Evolutionary conservation across 1,140 invertebrate species (phyloP).

Genomic region (Anoplophora glabripennis): DNA sequence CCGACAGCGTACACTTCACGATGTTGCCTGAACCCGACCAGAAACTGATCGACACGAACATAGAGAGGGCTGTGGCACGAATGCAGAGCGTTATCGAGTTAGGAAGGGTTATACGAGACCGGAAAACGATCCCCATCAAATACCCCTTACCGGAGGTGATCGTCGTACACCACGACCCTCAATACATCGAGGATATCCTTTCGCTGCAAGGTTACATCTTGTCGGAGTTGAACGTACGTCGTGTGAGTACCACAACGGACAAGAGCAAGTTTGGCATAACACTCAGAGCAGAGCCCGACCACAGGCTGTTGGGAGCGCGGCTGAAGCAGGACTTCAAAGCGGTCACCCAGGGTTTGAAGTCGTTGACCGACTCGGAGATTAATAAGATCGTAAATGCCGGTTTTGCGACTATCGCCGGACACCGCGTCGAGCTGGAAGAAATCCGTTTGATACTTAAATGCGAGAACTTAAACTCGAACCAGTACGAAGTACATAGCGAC

Average conservation of each 20-base stretch:
- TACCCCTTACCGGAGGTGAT: slow-evolving; percentile 96
- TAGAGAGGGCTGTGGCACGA: slow-evolving; percentile 83
- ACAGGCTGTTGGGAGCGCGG: slow-evolving; percentile 79
- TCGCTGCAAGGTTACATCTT: slow-evolving; percentile 84
- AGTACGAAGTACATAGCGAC: slow-evolving; percentile 88
- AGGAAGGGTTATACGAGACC: slow-evolving; percentile 87
- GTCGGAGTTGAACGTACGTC: slow-evolving; percentile 92
- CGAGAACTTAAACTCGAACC: slow-evolving; percentile 55
- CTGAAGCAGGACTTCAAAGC: slow-evolving; percentile 88
- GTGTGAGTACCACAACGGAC: slow-evolving; percentile 84
- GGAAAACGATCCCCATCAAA: slow-evolving; percentile 92
- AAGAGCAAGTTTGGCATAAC: slow-evolving; percentile 92
- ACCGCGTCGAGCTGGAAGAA: slow-evolving; percentile 77
- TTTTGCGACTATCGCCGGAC: slow-evolving; percentile 69
- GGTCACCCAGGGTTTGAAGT: slow-evolving; percentile 78
- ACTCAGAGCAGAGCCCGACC: slow-evolving; percentile 91
- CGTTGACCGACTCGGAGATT: slow-evolving; percentile 76
- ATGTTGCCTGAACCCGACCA: slow-evolving; percentile 76
- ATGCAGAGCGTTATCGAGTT: slow-evolving; percentile 97
- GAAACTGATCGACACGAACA: slow-evolving; percentile 77
- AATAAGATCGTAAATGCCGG: slow-evolving; percentile 73
- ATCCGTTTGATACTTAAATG: slow-evolving; percentile 81
- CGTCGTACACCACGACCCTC: slow-evolving; percentile 83
- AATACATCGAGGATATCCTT: slow-evolving; percentile 77
- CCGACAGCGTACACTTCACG: slow-evolving; percentile 82